Conservation (phyloP, 2,797 vertebrate species). For the Picus viridis region DNA sequence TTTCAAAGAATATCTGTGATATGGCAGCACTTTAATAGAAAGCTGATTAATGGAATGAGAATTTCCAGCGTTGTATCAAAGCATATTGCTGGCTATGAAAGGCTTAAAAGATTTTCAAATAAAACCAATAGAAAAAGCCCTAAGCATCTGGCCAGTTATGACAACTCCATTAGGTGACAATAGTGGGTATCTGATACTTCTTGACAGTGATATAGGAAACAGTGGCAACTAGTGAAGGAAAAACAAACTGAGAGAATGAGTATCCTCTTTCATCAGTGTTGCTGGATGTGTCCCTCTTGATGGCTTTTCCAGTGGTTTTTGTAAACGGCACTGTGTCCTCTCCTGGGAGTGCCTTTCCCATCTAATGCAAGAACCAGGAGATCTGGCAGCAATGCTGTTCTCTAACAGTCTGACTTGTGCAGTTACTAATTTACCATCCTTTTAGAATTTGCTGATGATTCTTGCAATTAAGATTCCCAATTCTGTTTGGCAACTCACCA, state of each 20-base stretch:
- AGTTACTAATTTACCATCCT: constrained; percentile 8
- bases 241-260: neutral
- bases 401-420: constrained; percentile 30
- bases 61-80: neutral
- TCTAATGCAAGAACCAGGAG: neutral
- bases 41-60: constrained; percentile 1
- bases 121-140: neutral
- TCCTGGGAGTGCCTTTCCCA: neutral
- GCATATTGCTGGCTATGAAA: neutral
- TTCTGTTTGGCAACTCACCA: constrained; percentile 32
- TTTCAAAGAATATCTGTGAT: neutral
- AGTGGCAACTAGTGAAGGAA: neutral
- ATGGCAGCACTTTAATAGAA: neutral
- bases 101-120: neutral
- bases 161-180: neutral
- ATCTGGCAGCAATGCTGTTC: neutral
- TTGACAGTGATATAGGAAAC: neutral
- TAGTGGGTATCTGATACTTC: neutral
- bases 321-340: neutral
- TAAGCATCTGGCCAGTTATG: neutral
- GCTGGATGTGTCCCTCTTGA: neutral
- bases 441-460: constrained; percentile 21
- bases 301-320: neutral
- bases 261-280: neutral
- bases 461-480: neutral